A percentile compares a stretch with the other conserved stretches of the same genome.
These are phyloP conservation scores for Drosophila lacteicornis DNA, from an alignment of 1,140 invertebrate species.

Conservation along the genomic window DNA sequence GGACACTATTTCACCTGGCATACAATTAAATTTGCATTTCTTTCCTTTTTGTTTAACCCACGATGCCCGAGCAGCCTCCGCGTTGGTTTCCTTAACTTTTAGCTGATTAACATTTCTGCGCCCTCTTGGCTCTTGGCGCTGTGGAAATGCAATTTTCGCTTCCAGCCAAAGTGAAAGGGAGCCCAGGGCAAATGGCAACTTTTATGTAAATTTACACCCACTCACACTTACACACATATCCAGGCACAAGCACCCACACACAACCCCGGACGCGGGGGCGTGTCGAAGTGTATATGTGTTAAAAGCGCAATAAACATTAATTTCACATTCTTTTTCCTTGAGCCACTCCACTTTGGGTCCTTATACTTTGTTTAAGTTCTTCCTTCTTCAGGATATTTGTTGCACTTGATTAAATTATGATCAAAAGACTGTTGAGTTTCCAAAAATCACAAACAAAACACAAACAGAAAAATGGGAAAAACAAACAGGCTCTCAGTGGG, in stretches of 20 bases:
- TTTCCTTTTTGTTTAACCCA: constrained; percentile 59
- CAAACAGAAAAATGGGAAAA: not conserved
- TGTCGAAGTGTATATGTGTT: constrained; percentile 77
- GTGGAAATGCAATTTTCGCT: constrained; percentile 73
- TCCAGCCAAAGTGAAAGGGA: constrained; percentile 49
- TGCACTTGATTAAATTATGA: constrained; percentile 62
- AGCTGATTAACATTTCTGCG: constrained; percentile 79
- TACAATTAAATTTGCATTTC: constrained; percentile 83
- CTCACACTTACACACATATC: constrained; percentile 20
- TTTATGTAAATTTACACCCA: constrained; percentile 77
- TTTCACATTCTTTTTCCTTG: constrained; percentile 61
- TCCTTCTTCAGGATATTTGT: constrained; percentile 22
- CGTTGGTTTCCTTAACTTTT: constrained; percentile 67
- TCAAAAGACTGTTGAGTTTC: constrained; percentile 20
- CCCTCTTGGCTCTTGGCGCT: constrained; percentile 27
- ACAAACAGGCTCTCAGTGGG: not conserved
- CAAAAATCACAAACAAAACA: not conserved
- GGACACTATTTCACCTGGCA: constrained; percentile 77
- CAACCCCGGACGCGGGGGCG: constrained; percentile 20
- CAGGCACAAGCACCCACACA: not conserved
- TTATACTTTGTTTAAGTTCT: constrained; percentile 35
- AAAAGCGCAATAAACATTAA: constrained; percentile 82
- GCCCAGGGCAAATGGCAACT: constrained; percentile 65
- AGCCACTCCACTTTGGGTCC: constrained; percentile 28
- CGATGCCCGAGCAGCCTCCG: constrained; percentile 24